Percentiles rank a stretch among this genome's conserved stretches.
Conservation (phyloP, 2,113 vertebrate species). For the Tretioscincus oriximinensis region DNA sequence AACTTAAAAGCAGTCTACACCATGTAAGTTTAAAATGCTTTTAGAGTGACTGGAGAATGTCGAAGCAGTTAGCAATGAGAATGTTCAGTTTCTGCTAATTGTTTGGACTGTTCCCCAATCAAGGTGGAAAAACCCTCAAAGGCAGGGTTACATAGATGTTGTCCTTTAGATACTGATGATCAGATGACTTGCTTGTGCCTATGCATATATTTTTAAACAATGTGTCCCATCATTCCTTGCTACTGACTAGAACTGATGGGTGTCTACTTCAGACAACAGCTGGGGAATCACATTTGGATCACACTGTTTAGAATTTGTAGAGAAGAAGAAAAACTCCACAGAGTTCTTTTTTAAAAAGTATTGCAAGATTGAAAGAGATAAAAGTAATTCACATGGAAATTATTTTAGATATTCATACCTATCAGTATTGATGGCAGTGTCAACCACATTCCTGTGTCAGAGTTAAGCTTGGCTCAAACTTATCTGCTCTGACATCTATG, state of each 20-base stretch:
- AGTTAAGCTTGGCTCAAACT: constrained; percentile 32
- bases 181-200: no score
- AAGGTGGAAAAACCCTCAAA: no score
- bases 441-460: constrained; percentile 29
- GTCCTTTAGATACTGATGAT: no score
- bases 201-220: no score
- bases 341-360: not conserved
- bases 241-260: not conserved
- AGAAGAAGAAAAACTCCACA: constrained; percentile 28
- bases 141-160: no score
- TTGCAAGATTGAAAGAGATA: constrained; percentile 24
- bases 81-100: no score
- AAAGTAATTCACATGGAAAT: constrained; percentile 53
- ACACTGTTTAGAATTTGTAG: no score
- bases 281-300: not conserved
- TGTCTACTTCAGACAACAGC: not conserved
- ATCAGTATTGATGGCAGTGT: constrained; percentile 25
- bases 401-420: constrained; percentile 33
- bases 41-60: not conserved
- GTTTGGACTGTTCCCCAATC: no score
- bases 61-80: no score
- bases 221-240: no score
- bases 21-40: no score
- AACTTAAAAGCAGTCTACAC: no score
- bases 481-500: constrained; percentile 44